Conservation (phyloP, 2,113 vertebrate species). For the Trinectes maculatus region DNA sequence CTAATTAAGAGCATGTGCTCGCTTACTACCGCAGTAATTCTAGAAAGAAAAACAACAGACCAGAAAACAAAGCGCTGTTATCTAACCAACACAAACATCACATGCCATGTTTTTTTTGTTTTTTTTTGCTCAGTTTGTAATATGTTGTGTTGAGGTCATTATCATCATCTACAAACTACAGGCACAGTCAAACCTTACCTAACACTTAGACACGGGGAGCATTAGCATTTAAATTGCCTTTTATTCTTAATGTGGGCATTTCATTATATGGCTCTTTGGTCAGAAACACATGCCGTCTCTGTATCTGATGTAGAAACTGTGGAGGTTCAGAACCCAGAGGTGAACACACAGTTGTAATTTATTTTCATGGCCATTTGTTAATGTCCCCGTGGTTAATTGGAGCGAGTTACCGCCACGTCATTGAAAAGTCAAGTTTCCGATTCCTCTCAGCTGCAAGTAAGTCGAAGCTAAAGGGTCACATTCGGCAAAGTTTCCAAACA, state of each 20-base stretch:
- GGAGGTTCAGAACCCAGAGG: conserved; percentile 29
- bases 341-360: conserved; percentile 18
- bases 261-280: conserved; percentile 65
- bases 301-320: conserved; percentile 38
- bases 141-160: conserved; percentile 19
- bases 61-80: conserved; percentile 32
- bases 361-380: not conserved
- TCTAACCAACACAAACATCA: conserved; percentile 21
- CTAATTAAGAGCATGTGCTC: conserved; percentile 45
- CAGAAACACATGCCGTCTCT: conserved; percentile 68
- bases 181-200: conserved; percentile 28
- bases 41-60: conserved; percentile 18
- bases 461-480: conserved; percentile 67
- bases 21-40: conserved; percentile 29
- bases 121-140: conserved; percentile 19
- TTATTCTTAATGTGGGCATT: conserved; percentile 61
- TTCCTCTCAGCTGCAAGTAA: conserved; percentile 51
- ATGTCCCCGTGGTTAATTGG: conserved; percentile 14
- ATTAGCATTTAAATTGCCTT: conserved; percentile 76
- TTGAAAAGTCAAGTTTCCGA: conserved; percentile 44
- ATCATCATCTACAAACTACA: conserved; percentile 53
- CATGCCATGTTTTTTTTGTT: conserved; percentile 11
- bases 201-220: conserved; percentile 41
- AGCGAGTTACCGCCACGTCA: not conserved
- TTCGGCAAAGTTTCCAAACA: conserved; percentile 84